Percentiles rank a stretch among this genome's conserved stretches.
Evolutionary conservation across 2,888 invertebrate genomes (phyloP).

Genomic region (Anoplius nigerrimus): DNA sequence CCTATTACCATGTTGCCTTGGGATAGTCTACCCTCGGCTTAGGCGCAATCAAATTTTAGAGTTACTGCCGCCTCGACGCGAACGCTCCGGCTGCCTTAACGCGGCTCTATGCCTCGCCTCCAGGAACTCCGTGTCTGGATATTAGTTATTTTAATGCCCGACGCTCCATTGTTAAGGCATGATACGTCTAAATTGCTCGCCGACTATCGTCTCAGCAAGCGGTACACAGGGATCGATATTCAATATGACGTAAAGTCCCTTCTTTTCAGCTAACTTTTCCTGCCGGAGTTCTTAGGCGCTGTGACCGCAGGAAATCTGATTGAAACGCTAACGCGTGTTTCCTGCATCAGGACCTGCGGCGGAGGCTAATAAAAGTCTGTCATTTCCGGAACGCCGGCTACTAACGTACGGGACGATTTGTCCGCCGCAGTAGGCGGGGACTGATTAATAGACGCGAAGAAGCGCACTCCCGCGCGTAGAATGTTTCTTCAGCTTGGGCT

Average conservation of each 20-base stretch:
- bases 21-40: slow-evolving; percentile 58
- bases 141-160: background rate
- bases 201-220: no score
- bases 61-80: slow-evolving; percentile 64
- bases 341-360: no score
- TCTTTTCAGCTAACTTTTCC: no score
- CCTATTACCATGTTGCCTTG: slow-evolving; percentile 64
- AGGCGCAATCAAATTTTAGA: slow-evolving; percentile 71
- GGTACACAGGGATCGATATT: no score
- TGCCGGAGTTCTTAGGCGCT: no score
- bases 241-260: no score
- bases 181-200: slow-evolving; percentile 2
- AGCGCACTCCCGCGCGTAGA: slow-evolving; percentile 48
- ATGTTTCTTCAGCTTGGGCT: slow-evolving; percentile 62
- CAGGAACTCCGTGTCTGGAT: background rate
- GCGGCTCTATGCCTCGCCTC: background rate
- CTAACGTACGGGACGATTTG: background rate
- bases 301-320: no score
- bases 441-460: slow-evolving; percentile 64
- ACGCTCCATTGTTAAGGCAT: background rate
- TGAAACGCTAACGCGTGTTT: no score
- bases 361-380: background rate
- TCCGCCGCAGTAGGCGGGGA: slow-evolving; percentile 27
- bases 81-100: slow-evolving; percentile 16
- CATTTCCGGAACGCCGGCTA: background rate